Evolutionary conservation across 37 sponge, comb jelly and placozoan species (phyloP), one percentile per base, ranked within the genome.

Genomic region (Sycon ciliatum): DNA sequence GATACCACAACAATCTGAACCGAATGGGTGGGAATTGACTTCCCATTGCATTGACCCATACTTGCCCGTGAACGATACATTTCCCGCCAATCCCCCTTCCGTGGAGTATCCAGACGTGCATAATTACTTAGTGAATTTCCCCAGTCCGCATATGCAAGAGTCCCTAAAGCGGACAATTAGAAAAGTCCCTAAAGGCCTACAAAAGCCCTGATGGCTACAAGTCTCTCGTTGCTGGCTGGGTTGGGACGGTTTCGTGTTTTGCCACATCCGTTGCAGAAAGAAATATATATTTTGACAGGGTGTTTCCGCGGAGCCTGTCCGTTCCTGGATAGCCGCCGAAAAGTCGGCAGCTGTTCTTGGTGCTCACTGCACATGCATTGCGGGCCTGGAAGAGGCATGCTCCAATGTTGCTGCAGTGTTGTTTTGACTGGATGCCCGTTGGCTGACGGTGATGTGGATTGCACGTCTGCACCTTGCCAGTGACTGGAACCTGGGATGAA

Each of bases 291-390:
- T 20, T 18, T 46, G 16, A 18, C 53, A 46, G 53, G 13, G 16
- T 13, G 13, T 46, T 13, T 18, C 13, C 13, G 53, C 13, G 13
- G 16, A 13, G 53, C 18, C 18, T 46, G 13, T 46, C 16, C 53
- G 13, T 46, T 18, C 53, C 16, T 46, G 53, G 53, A 18, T 46
- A 20, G 13, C 24, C 18, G 62, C 40, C 9, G 74, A 82, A 34
- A 30, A 75, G 65, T 26, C n/a, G 26, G 83, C 74, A n/a, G 30
- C 39, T n/a, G 68, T 80, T 4, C 0, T 80, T 1, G 75, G 82
- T 82, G 77, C 65, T 4, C 82, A 82, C 67, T 82, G 77, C 55
- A 73, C 37, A 31, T 82, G 82, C 68, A 80, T 80, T 67, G 82
- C 83, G 63, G 83, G 78, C 6, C 35, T 83, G 13, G 78, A 74